Base-by-base conservation (phyloP, 1,140 invertebrate genomes). In the Drosophila subpulchrella region DNA sequence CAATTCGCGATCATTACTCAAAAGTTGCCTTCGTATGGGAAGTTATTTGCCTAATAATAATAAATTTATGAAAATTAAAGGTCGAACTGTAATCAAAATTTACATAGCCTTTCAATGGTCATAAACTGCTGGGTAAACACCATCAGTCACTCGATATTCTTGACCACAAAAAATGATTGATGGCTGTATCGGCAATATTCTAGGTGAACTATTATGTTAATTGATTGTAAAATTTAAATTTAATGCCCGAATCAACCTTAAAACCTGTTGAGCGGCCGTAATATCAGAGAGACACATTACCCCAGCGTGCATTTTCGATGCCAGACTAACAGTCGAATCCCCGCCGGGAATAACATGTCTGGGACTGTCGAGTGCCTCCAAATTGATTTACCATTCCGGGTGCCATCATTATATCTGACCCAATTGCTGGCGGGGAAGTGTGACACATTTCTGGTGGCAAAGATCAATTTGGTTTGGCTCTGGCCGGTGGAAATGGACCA, bases 381-480 rank as follows among this genome's bases (percentile, higher is more conserved):
- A 56, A 70, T 70, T 70, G 67, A 70, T 68, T 70, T 39, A 27
- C 41, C 67, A 71, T 71, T 71, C 65, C 20, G 67, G 50, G 67
- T 41, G 53, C 24, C 67, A 71, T 71, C 67, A 71, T 71, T 71
- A 71, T 58, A 58, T 71, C 44, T 71, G 67, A 71, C 67, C 67
- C 66, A 71, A 36, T 71, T 71, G 67, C 34, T 30, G 8, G 34
- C 41, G 47, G 30, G 24, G 39, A 68, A 56, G 63, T 70, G 67
- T 71, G 67, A 71, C 67, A 71, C 67, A 71, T 71, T 71, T 71
- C 66, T 57, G 51, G 50, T 71, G 65, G 65, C 67, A 57, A 71
- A 71, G 67, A 71, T 71, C 67, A 71, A 71, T 71, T 71, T 48
- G 65, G 47, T 4, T 39, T 66, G 46, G 38, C 32, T 34, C 7